A percentile compares a stretch with the other conserved stretches of the same genome.
These are phyloP conservation scores for Python bivittatus DNA, from an alignment of 2,113 vertebrate genomes.

Conservation along the genomic window DNA sequence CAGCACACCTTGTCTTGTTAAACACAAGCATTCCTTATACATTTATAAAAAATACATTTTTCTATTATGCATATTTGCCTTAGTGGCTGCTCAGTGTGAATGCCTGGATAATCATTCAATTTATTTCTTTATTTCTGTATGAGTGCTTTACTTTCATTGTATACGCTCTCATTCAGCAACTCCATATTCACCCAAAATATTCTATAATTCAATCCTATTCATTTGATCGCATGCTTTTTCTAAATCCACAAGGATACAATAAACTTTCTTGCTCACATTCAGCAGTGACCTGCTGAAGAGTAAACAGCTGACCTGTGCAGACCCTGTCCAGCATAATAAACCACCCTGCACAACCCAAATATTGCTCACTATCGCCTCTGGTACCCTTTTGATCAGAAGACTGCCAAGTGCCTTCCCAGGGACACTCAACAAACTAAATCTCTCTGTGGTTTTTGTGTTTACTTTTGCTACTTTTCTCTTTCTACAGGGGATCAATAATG, in stretches of 20 bases:
- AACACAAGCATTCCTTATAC: not conserved
- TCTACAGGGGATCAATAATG: not conserved
- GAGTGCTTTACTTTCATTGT: not conserved
- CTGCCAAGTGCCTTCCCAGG: not conserved
- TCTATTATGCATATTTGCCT: not conserved
- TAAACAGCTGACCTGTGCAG: not conserved
- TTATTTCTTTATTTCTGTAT: not conserved
- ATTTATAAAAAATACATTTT: not conserved
- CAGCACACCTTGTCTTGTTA: not conserved
- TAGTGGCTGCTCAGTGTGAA: not conserved
- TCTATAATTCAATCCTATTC: not conserved
- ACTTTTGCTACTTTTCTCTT: not conserved
- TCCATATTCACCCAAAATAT: not conserved
- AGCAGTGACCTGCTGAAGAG: not conserved
- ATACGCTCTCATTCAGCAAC: not conserved
- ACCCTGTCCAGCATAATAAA: no score
- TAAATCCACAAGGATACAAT: not conserved
- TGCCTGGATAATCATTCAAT: not conserved
- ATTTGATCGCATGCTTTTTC: not conserved
- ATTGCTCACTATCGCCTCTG: not conserved
- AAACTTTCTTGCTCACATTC: not conserved
- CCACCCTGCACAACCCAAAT: not conserved
- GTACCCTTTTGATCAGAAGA: not conserved
- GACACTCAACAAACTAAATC: not conserved
- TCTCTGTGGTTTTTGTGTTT: not conserved